Evolutionary conservation across 2,888 invertebrate species (phyloP).

Genomic region (Xanthorhoe spadicearia): DNA sequence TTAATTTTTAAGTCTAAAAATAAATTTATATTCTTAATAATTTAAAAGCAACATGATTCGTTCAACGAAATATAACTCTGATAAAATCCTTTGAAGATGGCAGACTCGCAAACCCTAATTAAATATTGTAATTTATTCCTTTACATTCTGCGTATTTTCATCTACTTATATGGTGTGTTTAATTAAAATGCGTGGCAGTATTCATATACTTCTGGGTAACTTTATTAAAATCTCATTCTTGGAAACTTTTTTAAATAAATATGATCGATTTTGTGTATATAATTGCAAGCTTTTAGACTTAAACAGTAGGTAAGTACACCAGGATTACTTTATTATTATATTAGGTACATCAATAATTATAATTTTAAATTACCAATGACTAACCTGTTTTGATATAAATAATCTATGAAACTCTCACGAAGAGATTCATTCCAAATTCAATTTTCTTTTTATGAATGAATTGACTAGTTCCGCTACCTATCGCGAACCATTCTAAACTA

Average conservation of each 20-base stretch:
- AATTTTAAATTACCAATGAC: not conserved
- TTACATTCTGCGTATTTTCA: conserved; percentile 60
- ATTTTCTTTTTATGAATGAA: not conserved
- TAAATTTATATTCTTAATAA: conserved; percentile 5
- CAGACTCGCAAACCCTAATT: conserved; percentile 71
- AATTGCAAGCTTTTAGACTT: not conserved
- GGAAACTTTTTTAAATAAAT: not conserved
- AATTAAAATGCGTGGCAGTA: conserved; percentile 53
- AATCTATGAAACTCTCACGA: not conserved
- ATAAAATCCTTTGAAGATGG: conserved; percentile 64
- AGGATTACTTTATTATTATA: too few relatives aligned
- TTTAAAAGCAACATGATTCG: conserved; percentile 48
- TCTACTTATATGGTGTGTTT: conserved; percentile 55
- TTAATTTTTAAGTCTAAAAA: not conserved
- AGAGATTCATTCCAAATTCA: not conserved
- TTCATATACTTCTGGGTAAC: conserved; percentile 43
- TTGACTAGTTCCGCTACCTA: conserved; percentile 46
- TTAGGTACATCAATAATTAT: too few relatives aligned
- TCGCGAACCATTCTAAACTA: conserved; percentile 59
- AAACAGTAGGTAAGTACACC: too few relatives aligned
- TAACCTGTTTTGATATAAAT: conserved; percentile 1
- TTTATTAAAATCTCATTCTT: conserved; percentile 35
- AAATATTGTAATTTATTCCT: conserved; percentile 78
- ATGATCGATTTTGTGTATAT: not conserved
- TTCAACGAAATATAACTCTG: conserved; percentile 65